Conservation (phyloP, 2,888 invertebrate species). For the Caenorhabditis angaria region DNA sequence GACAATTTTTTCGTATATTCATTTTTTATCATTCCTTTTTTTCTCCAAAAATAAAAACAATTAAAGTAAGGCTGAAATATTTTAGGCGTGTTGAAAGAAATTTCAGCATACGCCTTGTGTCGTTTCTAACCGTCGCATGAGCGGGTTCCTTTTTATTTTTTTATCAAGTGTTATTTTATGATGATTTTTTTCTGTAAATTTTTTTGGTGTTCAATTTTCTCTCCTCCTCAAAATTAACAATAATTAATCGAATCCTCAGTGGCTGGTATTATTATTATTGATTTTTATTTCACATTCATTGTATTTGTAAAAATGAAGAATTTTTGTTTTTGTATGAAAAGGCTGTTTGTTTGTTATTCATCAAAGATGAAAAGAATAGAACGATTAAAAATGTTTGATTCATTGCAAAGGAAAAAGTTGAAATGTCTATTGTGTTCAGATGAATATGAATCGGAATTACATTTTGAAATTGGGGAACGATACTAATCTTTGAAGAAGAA, state of each 20-base stretch:
- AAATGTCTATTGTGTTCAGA: too few species aligned
- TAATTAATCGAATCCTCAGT: conserved; percentile 2
- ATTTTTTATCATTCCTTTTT: conserved; percentile 5
- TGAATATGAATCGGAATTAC: too few species aligned
- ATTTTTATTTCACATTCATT: conserved; percentile 16
- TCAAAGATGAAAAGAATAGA: too few species aligned
- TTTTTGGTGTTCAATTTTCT: not conserved
- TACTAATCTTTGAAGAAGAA: too few species aligned
- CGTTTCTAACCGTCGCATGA: conserved; percentile 17
- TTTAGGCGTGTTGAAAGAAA: not conserved
- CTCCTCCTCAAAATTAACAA: conserved; percentile 1
- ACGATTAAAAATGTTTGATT: too few species aligned
- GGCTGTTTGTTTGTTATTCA: conserved; percentile 3
- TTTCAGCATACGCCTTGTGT: conserved; percentile 13
- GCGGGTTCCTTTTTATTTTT: conserved; percentile 11
- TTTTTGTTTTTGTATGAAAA: conserved; percentile 29
- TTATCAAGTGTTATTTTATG: not conserved
- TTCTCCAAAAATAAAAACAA: not conserved
- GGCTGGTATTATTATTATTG: conserved; percentile 9
- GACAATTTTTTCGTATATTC: not conserved
- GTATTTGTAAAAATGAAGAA: conserved; percentile 22
- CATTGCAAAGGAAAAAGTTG: too few species aligned
- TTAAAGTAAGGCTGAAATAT: too few species aligned
- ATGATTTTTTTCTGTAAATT: conserved; percentile 5
- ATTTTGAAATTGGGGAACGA: too few species aligned